phyloP scores from a whole-genome alignment of 1,140 invertebrate species.

The Trinorchestia longiramus region DNA sequence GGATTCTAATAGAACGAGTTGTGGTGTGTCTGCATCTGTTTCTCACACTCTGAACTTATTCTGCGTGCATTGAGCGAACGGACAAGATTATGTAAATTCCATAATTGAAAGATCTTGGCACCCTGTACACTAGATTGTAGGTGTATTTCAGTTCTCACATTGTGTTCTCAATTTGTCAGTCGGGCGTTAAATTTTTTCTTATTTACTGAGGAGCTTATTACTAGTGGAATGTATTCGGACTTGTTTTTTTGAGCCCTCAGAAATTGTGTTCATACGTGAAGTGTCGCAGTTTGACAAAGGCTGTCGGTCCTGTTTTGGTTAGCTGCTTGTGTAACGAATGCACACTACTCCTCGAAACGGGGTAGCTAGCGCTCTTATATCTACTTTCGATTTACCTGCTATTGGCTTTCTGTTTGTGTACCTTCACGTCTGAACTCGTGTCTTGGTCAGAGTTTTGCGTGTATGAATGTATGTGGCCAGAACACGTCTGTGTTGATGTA shows the following conservation, averaged over 20 bases:
- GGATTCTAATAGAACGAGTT: background rate
- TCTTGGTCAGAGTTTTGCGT: background rate
- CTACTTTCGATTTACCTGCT: background rate
- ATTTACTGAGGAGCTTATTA: background rate
- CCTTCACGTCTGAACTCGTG: background rate
- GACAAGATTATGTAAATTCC: background rate
- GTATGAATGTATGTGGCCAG: background rate
- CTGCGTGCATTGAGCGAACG: background rate
- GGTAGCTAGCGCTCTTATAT: background rate
- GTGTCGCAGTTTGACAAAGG: background rate
- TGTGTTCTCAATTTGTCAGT: background rate
- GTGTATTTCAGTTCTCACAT: background rate
- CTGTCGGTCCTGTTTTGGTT: background rate
- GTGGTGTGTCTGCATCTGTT: background rate
- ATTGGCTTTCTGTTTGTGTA: background rate
- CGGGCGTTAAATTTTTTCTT: background rate
- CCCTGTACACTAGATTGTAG: background rate
- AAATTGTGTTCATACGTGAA: background rate
- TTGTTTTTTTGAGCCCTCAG: background rate
- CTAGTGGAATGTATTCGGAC: background rate
- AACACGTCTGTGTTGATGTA: background rate
- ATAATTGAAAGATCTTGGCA: background rate
- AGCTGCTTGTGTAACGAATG: background rate
- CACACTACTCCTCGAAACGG: too few relatives aligned
- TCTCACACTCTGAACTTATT: background rate